Evolutionary conservation across 2,797 vertebrate genomes (phyloP), one percentile per base, ranked within the genome.

Genomic region (Silurus lanzhouensis): DNA sequence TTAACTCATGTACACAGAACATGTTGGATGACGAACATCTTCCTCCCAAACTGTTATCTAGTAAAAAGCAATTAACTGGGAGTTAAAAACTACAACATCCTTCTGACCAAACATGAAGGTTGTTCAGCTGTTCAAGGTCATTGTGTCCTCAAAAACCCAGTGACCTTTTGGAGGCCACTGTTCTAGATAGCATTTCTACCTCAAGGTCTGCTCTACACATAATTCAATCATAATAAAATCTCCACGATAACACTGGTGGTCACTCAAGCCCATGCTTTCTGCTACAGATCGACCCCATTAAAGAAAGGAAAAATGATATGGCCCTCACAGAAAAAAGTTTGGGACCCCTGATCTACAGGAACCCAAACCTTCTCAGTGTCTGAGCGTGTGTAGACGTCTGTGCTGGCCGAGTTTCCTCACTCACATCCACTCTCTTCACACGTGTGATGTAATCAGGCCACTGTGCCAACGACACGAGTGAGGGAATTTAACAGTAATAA

Each of bases 61-160:
- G 27, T 15, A 17, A 60, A 79, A 46, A n/a, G 38, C 58, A 46
- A 22, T 63, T 19, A 79, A 44, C 31, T 44, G 31, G 1, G 31
- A 20, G 31, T 6, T 38, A 22, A 79, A 60, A 79, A n/a, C 75
- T n/a, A 46, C 63, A 64, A 80, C 77, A 10, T 64, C 22, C 13
- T 58, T 77, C 8, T 60, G 75, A 60, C 27, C 17, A 58, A 58
- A 20, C 38, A 10, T 5, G 22, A 64, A 64, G 1, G 22, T 14
- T 14, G 15, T 17, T 9, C 77, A 80, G 60, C 60, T 80, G 77
- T 77, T 38, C 19, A 25, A 79, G 77, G 77, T 80, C 38, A 8
- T n/a, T 5, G 60, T 46, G 25, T 80, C 77, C 38, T 1, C 3
- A 9, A 17, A 22, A 80, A 80, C 77, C 60, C 25, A 44, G 8